These are phyloP conservation scores for Zaprionus obscuricornis DNA, from an alignment of 2,888 invertebrate species.

Conservation along the genomic window DNA sequence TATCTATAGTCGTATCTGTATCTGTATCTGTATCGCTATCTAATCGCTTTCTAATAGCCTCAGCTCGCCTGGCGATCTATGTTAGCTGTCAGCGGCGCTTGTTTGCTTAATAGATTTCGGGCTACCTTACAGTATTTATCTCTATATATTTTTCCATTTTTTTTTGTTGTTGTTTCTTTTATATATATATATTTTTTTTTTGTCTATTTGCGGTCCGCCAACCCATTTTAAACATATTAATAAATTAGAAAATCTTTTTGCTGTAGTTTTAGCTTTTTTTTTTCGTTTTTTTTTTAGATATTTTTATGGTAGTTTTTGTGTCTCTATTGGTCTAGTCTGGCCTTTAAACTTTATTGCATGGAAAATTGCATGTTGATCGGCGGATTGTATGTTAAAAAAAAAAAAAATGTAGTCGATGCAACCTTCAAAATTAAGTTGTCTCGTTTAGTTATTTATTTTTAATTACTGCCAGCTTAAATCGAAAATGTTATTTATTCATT, in stretches of 20 bases:
- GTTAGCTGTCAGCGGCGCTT: conserved; percentile 72
- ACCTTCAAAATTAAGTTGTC: conserved; percentile 78
- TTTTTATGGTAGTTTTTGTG: no score
- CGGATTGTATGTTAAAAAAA: conserved; percentile 30
- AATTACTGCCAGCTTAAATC: conserved; percentile 45
- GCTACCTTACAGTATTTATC: no score
- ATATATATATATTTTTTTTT: no score
- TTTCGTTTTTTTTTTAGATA: no score
- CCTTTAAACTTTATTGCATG: conserved; percentile 71
- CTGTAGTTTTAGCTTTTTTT: conserved; percentile 27
- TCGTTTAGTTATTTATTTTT: conserved; percentile 54
- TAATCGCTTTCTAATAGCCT: conserved; percentile 77
- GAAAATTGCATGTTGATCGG: conserved; percentile 66
- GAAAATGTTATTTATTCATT: conserved; percentile 8
- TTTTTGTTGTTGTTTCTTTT: no score
- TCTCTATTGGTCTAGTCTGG: conserved; percentile 34
- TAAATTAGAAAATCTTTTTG: conserved; percentile 77
- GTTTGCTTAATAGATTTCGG: conserved; percentile 74
- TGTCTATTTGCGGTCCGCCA: conserved; percentile 22
- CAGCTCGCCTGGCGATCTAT: conserved; percentile 71
- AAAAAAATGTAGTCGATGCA: conserved; percentile 40
- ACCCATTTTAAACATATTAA: conserved; percentile 71
- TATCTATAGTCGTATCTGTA: conserved; percentile 42
- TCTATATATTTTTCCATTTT: conserved; percentile 30
- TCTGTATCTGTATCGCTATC: conserved; percentile 75